Conservation (phyloP, 2,888 invertebrate genomes). For the Acrobasis suavella region DNA sequence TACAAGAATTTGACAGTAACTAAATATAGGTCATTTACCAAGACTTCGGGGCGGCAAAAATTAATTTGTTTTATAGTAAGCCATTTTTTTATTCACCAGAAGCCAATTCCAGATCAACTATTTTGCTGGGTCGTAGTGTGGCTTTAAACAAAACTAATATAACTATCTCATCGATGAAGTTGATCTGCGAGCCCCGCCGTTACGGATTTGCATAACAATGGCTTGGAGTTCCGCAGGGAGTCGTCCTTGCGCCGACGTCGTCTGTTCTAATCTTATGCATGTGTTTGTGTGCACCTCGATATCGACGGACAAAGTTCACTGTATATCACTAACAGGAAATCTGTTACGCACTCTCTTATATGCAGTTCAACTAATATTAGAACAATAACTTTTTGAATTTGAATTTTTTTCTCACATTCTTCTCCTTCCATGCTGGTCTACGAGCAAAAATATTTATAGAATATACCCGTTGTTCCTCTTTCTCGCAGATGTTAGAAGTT, state of each 20-base stretch:
- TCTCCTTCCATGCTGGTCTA: too few relatives aligned
- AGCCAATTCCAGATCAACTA: not conserved
- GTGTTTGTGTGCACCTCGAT: not conserved
- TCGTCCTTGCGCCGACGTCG: not conserved
- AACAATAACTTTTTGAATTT: not conserved
- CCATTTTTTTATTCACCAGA: too few relatives aligned
- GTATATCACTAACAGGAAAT: not conserved
- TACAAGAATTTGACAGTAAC: too few relatives aligned
- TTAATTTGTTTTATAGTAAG: too few relatives aligned
- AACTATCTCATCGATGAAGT: constrained; percentile 8
- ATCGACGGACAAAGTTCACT: not conserved
- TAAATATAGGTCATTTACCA: too few relatives aligned
- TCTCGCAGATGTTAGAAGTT: too few relatives aligned
- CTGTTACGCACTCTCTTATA: not conserved
- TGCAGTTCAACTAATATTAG: not conserved
- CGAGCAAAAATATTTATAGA: too few relatives aligned
- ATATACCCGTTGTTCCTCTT: too few relatives aligned
- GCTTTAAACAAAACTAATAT: not conserved
- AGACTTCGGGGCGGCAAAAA: too few relatives aligned
- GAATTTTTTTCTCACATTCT: too few relatives aligned
- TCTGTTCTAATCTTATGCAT: not conserved
- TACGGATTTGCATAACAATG: constrained; percentile 10
- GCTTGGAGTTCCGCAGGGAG: constrained; percentile 1
- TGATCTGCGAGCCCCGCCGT: not conserved
- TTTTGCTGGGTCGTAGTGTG: not conserved